Percentiles rank a stretch among this genome's conserved stretches.
Evolutionary conservation across 2,797 vertebrate species (phyloP).

Genomic region (Miichthys miiuy): DNA sequence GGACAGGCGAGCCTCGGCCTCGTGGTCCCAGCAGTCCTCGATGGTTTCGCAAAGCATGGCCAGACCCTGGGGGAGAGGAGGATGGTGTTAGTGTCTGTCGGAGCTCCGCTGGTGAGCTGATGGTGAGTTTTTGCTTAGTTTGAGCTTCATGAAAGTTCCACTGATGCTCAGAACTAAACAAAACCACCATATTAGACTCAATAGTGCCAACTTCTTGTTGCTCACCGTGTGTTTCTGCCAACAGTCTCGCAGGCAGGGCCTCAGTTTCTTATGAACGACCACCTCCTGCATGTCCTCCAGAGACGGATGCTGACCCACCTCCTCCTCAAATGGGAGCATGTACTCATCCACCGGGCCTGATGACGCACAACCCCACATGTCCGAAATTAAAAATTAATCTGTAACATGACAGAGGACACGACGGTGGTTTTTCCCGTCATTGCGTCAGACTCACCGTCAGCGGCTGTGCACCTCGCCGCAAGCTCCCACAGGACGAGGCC

Average conservation of each 20-base stretch:
- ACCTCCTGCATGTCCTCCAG: slow-evolving; percentile 99
- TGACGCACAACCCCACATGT: neutral
- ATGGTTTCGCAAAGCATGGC: slow-evolving; percentile 96
- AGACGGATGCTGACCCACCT: slow-evolving; percentile 97
- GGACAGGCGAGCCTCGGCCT: slow-evolving; percentile 95
- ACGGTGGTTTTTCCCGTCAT: neutral
- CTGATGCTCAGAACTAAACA: neutral
- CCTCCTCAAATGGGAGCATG: slow-evolving; percentile 97
- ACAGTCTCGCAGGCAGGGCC: slow-evolving; percentile 94
- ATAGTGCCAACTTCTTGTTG: neutral
- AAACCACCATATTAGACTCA: too few species aligned
- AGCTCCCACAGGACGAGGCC: slow-evolving; percentile 97
- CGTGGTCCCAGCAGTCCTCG: slow-evolving; percentile 99
- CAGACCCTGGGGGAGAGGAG: slow-evolving; percentile 87
- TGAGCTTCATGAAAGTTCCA: neutral
- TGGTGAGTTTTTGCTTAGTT: neutral
- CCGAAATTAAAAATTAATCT: neutral
- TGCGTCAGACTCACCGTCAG: slow-evolving; percentile 88
- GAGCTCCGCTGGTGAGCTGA: too few species aligned
- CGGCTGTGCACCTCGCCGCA: slow-evolving; percentile 93
- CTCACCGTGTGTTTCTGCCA: slow-evolving; percentile 98
- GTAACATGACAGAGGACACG: neutral
- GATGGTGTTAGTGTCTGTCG: neutral
- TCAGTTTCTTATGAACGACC: slow-evolving; percentile 98
- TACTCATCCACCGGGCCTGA: slow-evolving; percentile 97